Conservation (phyloP, 2,113 vertebrate species). For the Baryphthengus martii region DNA sequence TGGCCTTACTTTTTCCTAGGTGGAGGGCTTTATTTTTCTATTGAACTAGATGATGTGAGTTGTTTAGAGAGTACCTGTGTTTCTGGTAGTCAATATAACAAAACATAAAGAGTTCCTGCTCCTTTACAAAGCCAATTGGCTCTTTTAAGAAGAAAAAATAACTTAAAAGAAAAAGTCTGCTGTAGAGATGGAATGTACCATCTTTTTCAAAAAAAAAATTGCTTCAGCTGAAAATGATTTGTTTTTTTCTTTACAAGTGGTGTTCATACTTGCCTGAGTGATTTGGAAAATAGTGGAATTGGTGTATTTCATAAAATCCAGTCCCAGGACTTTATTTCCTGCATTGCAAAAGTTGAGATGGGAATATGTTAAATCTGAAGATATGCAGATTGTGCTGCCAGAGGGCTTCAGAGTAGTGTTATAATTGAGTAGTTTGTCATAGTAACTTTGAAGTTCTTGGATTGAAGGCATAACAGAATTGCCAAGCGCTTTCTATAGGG, state of each 20-base stretch:
- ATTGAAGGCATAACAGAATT: background rate
- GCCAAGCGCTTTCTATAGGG: background rate
- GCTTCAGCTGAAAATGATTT: background rate
- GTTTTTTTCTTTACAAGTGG: background rate
- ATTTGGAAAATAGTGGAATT: background rate
- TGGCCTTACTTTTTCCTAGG: background rate
- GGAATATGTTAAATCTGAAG: slow-evolving; percentile 36
- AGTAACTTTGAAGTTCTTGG: slow-evolving; percentile 52
- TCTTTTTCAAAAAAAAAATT: background rate
- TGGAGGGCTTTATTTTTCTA: background rate
- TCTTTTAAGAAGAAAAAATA: background rate
- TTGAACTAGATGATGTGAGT: background rate
- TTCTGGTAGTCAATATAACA: background rate
- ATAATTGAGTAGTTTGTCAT: slow-evolving; percentile 35
- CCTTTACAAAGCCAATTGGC: background rate
- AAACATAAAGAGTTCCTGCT: background rate
- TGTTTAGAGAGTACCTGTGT: background rate
- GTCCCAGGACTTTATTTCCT: slow-evolving; percentile 31
- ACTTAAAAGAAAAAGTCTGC: background rate
- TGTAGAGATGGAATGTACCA: background rate
- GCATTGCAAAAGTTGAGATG: slow-evolving; percentile 24
- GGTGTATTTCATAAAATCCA: slow-evolving; percentile 22
- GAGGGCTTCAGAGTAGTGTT: slow-evolving; percentile 14
- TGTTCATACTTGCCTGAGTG: background rate
- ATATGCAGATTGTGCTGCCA: slow-evolving; percentile 63